A percentile compares a stretch with the other conserved stretches of the same genome.
Evolutionary conservation across 2,888 invertebrate genomes (phyloP).

Genomic region (Caenorhabditis wallacei): DNA sequence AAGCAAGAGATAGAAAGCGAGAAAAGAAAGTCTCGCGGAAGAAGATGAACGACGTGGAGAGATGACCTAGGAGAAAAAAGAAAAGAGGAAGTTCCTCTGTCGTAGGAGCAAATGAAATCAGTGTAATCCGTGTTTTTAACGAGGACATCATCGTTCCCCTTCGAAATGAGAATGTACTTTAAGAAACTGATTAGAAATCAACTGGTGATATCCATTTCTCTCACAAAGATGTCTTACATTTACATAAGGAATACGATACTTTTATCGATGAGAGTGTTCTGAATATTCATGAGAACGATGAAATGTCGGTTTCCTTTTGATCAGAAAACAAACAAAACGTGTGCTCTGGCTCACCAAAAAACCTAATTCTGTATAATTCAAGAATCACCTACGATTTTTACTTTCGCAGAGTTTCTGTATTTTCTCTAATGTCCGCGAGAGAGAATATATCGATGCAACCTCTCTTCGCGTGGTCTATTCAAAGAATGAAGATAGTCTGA

Average conservation of each 20-base stretch:
- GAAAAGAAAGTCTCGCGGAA: constrained; percentile 14
- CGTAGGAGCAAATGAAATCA: neutral
- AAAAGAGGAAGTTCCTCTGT: neutral
- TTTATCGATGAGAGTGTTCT: constrained; percentile 1
- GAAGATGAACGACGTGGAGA: constrained; percentile 20
- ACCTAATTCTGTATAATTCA: no score
- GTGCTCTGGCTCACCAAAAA: no score
- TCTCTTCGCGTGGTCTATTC: neutral
- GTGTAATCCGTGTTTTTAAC: constrained; percentile 10
- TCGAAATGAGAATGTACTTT: neutral
- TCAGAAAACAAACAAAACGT: neutral
- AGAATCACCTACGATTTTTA: no score
- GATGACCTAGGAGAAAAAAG: constrained; percentile 41
- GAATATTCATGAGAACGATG: constrained; percentile 4
- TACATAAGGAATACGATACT: neutral
- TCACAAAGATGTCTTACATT: neutral
- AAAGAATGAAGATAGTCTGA: neutral
- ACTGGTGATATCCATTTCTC: neutral
- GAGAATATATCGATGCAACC: no score
- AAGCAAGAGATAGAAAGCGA: constrained; percentile 15
- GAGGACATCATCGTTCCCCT: neutral
- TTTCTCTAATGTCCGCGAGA: no score
- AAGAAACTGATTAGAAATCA: neutral
- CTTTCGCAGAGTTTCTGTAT: no score
- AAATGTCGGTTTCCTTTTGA: neutral